phyloP scores from a whole-genome alignment of 2,113 vertebrate genomes.

The Sinosuthora webbiana region DNA sequence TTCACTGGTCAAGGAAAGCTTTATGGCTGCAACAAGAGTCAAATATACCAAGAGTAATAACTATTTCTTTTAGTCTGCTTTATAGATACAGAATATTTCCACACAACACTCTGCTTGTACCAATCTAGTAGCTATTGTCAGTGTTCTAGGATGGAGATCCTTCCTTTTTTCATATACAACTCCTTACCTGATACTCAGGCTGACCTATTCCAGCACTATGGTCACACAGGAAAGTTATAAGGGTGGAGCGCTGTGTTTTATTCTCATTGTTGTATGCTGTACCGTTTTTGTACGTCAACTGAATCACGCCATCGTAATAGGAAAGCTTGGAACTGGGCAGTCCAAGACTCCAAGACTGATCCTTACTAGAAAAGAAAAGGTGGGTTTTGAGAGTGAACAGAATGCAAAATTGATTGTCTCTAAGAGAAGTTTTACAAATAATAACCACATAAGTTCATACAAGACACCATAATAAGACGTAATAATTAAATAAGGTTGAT shows the following conservation, averaged over 20 bases:
- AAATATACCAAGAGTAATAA: background rate
- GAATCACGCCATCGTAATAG: constrained; percentile 92
- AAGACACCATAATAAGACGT: background rate
- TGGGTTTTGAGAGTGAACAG: background rate
- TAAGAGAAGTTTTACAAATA: background rate
- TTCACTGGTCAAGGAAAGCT: background rate
- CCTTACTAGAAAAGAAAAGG: constrained; percentile 14
- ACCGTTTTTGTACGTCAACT: constrained; percentile 85
- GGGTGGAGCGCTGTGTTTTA: constrained; percentile 80
- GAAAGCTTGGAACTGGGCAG: constrained; percentile 81
- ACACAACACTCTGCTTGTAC: background rate
- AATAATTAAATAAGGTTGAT: background rate
- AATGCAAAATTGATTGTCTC: background rate
- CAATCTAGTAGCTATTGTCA: background rate
- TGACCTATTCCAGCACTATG: constrained; percentile 77
- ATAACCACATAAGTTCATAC: background rate
- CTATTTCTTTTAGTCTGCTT: background rate
- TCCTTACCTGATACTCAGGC: constrained; percentile 89
- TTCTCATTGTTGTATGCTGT: constrained; percentile 82
- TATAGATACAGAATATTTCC: background rate
- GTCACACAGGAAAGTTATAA: constrained; percentile 94
- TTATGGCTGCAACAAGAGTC: background rate
- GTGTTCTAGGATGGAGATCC: background rate
- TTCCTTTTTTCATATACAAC: background rate
- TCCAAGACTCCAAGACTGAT: constrained; percentile 84